Evolutionary conservation across 2,888 invertebrate species (phyloP).

Genomic region (Mermis nigrescens): DNA sequence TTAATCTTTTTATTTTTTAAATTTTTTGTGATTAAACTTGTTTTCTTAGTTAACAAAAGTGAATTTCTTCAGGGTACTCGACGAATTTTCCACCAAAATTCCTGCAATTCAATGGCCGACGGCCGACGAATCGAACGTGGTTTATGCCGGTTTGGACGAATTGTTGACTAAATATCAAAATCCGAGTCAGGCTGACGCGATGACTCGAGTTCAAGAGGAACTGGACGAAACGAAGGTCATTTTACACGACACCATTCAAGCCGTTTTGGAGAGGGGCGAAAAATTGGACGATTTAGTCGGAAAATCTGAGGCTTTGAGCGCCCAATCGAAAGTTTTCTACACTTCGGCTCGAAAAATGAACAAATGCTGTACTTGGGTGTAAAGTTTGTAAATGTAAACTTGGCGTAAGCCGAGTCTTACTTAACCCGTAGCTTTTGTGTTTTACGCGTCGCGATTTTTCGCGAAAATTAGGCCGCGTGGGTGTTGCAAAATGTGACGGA

Average conservation of each 20-base stretch:
- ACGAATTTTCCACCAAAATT: constrained; percentile 65
- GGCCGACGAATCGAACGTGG: constrained; percentile 21
- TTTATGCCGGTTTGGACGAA: constrained; percentile 21
- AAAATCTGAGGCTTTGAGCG: constrained; percentile 76
- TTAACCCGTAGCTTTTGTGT: too few relatives aligned
- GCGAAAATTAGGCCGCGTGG: too few relatives aligned
- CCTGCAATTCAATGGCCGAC: constrained; percentile 42
- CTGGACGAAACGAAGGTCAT: constrained; percentile 98
- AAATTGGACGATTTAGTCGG: constrained; percentile 95
- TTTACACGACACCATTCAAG: constrained; percentile 80
- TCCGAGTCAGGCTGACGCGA: constrained; percentile 88
- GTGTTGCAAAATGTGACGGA: too few relatives aligned
- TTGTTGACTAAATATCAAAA: constrained; percentile 41
- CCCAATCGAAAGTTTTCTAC: constrained; percentile 94
- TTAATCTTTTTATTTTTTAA: too few relatives aligned
- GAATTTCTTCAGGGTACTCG: too few relatives aligned
- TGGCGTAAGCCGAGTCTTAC: too few relatives aligned
- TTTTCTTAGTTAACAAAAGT: too few relatives aligned
- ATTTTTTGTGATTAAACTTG: too few relatives aligned
- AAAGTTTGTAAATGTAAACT: too few relatives aligned
- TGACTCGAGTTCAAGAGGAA: constrained; percentile 89
- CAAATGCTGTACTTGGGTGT: too few relatives aligned
- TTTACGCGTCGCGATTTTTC: too few relatives aligned
- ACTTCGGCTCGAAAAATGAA: constrained; percentile 57
- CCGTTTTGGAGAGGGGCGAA: constrained; percentile 85